Conservation (phyloP, 2,797 vertebrate genomes). For the Tarsius wallacei region DNA sequence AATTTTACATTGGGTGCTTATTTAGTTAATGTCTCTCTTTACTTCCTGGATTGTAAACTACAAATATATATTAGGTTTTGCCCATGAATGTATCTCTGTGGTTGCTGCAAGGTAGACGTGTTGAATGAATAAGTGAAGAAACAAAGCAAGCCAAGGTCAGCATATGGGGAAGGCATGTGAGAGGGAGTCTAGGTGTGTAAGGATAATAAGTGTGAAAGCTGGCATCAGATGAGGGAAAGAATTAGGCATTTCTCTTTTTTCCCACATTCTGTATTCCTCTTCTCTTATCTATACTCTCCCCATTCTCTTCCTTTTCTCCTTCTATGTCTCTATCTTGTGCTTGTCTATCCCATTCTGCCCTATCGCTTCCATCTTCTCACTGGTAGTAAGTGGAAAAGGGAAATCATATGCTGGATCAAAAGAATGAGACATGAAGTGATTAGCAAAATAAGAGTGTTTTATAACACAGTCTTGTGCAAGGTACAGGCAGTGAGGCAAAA, state of each 20-base stretch:
- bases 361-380: neutral
- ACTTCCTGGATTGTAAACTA: neutral
- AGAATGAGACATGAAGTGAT: constrained; percentile 63
- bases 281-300: neutral
- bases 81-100: neutral
- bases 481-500: constrained; percentile 22
- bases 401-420: neutral
- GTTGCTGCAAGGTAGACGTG: neutral
- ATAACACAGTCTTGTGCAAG: neutral
- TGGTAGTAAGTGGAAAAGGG: neutral
- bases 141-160: constrained; percentile 11
- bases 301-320: neutral
- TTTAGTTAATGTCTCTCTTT: constrained; percentile 18
- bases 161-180: neutral
- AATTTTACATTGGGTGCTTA: constrained; percentile 21
- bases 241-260: neutral
- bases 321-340: constrained; percentile 25
- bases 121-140: constrained; percentile 10
- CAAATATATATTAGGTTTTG: constrained; percentile 48
- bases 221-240: neutral
- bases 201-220: neutral
- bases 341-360: neutral
- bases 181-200: neutral
- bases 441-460: constrained; percentile 38
- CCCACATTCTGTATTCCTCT: neutral